Evolutionary conservation across 2,888 invertebrate species (phyloP), one percentile per base, ranked within the genome.

Genomic region (Hetaerina titia): DNA sequence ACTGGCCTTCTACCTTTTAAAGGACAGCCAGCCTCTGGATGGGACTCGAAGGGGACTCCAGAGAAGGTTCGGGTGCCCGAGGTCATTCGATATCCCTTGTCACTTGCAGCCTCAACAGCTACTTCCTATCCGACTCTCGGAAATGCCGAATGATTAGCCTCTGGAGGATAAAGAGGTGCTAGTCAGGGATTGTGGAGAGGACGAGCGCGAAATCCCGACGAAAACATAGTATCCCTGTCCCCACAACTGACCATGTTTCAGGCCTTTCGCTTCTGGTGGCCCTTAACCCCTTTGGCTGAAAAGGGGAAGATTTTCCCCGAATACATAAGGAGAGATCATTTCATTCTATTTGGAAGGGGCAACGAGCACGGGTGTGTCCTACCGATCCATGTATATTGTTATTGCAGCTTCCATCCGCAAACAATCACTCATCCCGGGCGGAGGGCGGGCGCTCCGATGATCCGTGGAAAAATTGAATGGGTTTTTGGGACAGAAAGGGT

Each of bases 381-480:
- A 22, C 92, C 60, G 19, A 56, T 56, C 90, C 81, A 22, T 31
- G 81, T 69, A 45, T 45, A 90, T 92, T 92, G 92, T 92, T 92
- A 92, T 92, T 92, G 92, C 69, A 69, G 69, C 92, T 45, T 69
- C 92, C 92, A 69, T 92, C 92, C 92, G 92, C 92, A 92, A 92
- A 92, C 92, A 92, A 92, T 92, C 92, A 69, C 92, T 92, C 92
- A 74, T 92, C 92, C 92, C 64, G 19, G n/a, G 90, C 31, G 69
- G 69, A 64, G 64, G 69, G 92, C 81, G 92, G 92, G 6, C 92
- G 92, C 92, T 92, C 81, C 81, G 92, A 92, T 92, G 92, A 92
- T 92, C 92, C 92, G 92, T 92, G 69, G 64, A 92, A 92, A 92
- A 92, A 92, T 69, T 69, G 64, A 92, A 92, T 74, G 92, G 92